A percentile compares a stretch with the other conserved stretches of the same genome.
Evolutionary conservation across 1,140 invertebrate genomes (phyloP).

Genomic region (Bombus sibiricus): DNA sequence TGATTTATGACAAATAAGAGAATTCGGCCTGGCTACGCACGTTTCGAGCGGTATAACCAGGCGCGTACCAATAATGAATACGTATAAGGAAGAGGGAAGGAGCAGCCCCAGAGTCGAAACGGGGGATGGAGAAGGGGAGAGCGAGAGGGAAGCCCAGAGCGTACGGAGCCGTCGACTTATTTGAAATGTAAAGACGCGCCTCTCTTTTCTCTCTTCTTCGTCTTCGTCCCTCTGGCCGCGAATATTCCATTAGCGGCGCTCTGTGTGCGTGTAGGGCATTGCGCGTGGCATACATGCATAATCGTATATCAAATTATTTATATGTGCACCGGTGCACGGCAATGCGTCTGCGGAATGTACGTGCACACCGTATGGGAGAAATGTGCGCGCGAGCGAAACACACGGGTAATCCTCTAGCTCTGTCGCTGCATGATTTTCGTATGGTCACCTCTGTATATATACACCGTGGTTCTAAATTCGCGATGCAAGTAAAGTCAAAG

Average conservation of each 20-base stretch:
- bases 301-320: conserved; percentile 77
- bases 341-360: conserved; percentile 43
- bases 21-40: conserved; percentile 70
- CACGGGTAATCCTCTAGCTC: neutral
- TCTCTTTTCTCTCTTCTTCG: conserved; percentile 53
- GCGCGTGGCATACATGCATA: conserved; percentile 76
- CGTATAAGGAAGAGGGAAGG: conserved; percentile 76
- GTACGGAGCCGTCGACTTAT: conserved; percentile 75
- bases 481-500: too few relatives aligned
- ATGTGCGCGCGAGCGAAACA: neutral
- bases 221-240: conserved; percentile 32
- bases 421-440: neutral
- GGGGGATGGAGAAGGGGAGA: neutral
- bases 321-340: conserved; percentile 58
- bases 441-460: neutral
- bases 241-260: conserved; percentile 69
- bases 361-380: conserved; percentile 20
- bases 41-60: conserved; percentile 73
- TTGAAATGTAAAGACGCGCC: conserved; percentile 80
- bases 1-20: conserved; percentile 80
- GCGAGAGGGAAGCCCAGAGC: conserved; percentile 38
- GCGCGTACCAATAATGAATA: conserved; percentile 80
- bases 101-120: neutral
- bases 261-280: conserved; percentile 66
- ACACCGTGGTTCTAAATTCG: neutral